phyloP scores from a whole-genome alignment of 1,140 invertebrate genomes.

The Antheraea mylitta region DNA sequence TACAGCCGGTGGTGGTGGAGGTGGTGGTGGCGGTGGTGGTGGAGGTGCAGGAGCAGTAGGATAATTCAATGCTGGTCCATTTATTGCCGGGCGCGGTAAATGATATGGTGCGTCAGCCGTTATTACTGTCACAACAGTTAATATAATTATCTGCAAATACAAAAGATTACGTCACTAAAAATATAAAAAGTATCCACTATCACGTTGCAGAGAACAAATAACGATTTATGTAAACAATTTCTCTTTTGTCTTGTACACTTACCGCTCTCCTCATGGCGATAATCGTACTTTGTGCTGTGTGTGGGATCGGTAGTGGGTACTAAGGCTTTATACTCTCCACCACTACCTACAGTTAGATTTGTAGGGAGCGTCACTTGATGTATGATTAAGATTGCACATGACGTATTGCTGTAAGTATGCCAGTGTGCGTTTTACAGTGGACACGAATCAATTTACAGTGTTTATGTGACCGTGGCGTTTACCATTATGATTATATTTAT shows the following conservation, averaged over 20 bases:
- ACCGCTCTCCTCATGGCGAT: slow-evolving; percentile 65
- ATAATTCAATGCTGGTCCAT: slow-evolving; percentile 47
- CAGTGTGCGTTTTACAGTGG: slow-evolving; percentile 9
- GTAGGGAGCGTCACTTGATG: not conserved
- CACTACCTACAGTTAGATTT: slow-evolving; percentile 30
- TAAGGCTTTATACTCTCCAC: slow-evolving; percentile 60
- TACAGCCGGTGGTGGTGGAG: slow-evolving; percentile 15
- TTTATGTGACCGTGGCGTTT: slow-evolving; percentile 6
- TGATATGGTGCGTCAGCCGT: slow-evolving; percentile 63
- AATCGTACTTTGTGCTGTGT: slow-evolving; percentile 45
- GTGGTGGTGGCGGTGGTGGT: slow-evolving; percentile 18
- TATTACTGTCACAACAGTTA: slow-evolving; percentile 51
- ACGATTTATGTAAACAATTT: slow-evolving; percentile 32
- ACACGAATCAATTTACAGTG: slow-evolving; percentile 12
- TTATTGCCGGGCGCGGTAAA: slow-evolving; percentile 47
- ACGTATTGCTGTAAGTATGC: slow-evolving; percentile 3
- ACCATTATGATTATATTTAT: slow-evolving; percentile 2
- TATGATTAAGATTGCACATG: slow-evolving; percentile 7
- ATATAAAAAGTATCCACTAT: not conserved
- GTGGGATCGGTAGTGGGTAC: slow-evolving; percentile 24
- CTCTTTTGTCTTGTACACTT: slow-evolving; percentile 52
- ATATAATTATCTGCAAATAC: slow-evolving; percentile 52
- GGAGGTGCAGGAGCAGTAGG: slow-evolving; percentile 26
- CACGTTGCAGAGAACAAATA: slow-evolving; percentile 3
- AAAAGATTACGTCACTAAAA: slow-evolving; percentile 15